phyloP scores from a whole-genome alignment of 92 coral and sea anemone genomes.

The Palythoa caribaeorum region DNA sequence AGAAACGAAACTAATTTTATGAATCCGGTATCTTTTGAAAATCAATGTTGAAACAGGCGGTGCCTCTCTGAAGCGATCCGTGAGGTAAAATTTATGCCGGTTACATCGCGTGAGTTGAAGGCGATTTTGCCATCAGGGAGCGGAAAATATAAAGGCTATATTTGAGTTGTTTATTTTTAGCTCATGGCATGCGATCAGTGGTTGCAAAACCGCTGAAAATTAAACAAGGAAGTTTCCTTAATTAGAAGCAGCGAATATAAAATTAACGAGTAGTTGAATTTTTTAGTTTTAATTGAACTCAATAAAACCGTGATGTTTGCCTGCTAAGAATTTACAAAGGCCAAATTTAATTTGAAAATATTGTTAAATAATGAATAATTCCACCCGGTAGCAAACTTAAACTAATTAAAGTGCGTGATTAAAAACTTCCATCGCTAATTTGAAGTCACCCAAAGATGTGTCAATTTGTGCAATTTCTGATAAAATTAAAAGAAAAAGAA shows the following conservation, averaged over 20 bases:
- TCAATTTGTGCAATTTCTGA: too few species aligned
- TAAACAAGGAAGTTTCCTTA: background rate
- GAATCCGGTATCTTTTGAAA: background rate
- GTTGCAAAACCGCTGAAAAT: background rate
- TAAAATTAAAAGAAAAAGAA: too few species aligned
- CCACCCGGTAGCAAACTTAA: background rate
- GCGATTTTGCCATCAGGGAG: background rate
- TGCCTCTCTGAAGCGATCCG: slow-evolving; percentile 14
- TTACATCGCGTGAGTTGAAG: slow-evolving; percentile 31
- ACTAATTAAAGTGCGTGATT: background rate
- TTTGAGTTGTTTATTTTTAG: slow-evolving; percentile 22
- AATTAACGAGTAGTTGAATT: background rate
- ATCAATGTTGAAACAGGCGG: background rate
- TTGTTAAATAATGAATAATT: background rate
- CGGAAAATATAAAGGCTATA: background rate
- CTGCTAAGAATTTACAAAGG: background rate
- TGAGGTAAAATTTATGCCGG: slow-evolving; percentile 28
- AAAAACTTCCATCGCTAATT: too few species aligned
- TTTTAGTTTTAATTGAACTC: background rate
- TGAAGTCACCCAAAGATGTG: too few species aligned
- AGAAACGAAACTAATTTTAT: background rate
- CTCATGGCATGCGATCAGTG: slow-evolving; percentile 15
- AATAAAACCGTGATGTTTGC: background rate
- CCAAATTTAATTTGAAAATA: background rate
- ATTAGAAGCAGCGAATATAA: background rate